Evolutionary conservation across 2,888 invertebrate genomes (phyloP), one percentile per base, ranked within the genome.

Genomic region (Spisula solida): DNA sequence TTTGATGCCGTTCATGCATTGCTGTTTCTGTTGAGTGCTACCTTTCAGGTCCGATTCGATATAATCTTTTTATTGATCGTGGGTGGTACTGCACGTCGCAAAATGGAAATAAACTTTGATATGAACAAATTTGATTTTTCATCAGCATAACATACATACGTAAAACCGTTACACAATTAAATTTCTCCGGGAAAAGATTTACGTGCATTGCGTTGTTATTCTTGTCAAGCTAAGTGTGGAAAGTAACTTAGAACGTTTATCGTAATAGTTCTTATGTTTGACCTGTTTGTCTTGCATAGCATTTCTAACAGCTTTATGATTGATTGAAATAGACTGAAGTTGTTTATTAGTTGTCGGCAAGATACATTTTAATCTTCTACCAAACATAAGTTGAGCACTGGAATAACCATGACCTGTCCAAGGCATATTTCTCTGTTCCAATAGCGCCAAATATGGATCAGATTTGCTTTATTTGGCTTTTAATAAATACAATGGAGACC

Each of bases 311-410:
- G 47, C 16, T 4, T 48, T 14, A 25, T 55, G 81, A 56, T 81
- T 56, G 16, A 81, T 31, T 0, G 34, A 56, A 1, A 18, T 14
- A 29, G 81, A 16, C 6, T 12, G 12, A 16, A 82, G 41, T 31
- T 60, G 60, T 1, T 82, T 25, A 31, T 82, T 82, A 41, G 82
- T 82, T 41, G 66, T 41, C 5, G 82, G 82, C 12, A 82, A 12
- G 20, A 82, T 31, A 0, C 60, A 82, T 18, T 66, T 82, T n/a
- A 82, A 41, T 14, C 82, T 12, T 66, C 82, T 1, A 12, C 82
- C 41, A 34, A 60, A 10, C 41, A n/a, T n/a, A 14, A 31, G 8
- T 31, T 70, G 70, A 16, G 70, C 70, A 29, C 14, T 8, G 10
- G 31, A 70, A 29, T 31, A 70, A 8, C 31, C 70, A 60, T 18